Evolutionary conservation across 2,888 invertebrate genomes (phyloP).

Genomic region (Hirtodrosophila cameraria): DNA sequence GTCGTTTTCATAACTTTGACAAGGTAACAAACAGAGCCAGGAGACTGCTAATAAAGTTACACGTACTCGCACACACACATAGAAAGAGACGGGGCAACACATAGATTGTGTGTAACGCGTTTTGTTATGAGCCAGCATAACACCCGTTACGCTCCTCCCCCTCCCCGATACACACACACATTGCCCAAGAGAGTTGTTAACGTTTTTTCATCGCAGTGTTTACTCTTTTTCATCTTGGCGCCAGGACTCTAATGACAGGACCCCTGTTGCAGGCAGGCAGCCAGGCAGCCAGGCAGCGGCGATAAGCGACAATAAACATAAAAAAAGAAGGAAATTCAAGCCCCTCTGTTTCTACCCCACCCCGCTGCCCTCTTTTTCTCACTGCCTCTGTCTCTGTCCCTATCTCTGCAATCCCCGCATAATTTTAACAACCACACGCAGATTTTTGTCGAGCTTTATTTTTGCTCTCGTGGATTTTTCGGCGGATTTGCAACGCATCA

Average conservation of each 20-base stretch:
- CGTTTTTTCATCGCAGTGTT: constrained; percentile 75
- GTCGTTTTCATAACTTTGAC: constrained; percentile 76
- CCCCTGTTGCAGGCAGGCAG: constrained; percentile 33
- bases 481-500: constrained; percentile 61
- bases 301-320: constrained; percentile 79
- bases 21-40: constrained; percentile 62
- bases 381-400: too few relatives aligned
- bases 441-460: constrained; percentile 65
- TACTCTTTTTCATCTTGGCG: constrained; percentile 76
- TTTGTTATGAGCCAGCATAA: constrained; percentile 48
- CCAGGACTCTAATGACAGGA: constrained; percentile 71
- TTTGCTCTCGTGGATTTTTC: constrained; percentile 49
- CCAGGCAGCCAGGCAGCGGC: constrained; percentile 22
- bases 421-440: constrained; percentile 69
- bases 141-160: constrained; percentile 5
- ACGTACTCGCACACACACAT: constrained; percentile 25
- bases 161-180: background rate
- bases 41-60: constrained; percentile 72
- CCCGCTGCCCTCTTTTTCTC: background rate
- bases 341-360: constrained; percentile 5
- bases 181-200: constrained; percentile 79
- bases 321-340: constrained; percentile 69
- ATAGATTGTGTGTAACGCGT: constrained; percentile 68
- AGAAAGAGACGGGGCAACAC: constrained; percentile 1
- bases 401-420: constrained; percentile 47